phyloP scores from a whole-genome alignment of 2,888 invertebrate species.

The Apomyelois bistriatella region DNA sequence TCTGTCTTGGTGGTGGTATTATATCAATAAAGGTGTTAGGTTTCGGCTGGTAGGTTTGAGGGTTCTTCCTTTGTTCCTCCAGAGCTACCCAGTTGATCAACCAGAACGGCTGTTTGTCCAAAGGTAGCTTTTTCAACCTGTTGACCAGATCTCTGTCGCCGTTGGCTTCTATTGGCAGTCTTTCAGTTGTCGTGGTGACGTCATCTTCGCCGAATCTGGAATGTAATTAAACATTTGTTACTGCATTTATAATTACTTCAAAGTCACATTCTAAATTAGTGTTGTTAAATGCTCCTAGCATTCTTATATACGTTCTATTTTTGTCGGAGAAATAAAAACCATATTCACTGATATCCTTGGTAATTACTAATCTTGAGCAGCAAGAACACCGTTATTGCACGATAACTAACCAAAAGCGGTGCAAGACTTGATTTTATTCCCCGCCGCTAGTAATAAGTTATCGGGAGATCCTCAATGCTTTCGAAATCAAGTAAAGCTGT shows the following conservation, averaged over 20 bases:
- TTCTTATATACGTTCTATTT: no score
- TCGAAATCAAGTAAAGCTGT: no score
- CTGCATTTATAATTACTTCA: no score
- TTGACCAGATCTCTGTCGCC: constrained; percentile 81
- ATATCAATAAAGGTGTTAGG: constrained; percentile 39
- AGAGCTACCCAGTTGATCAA: constrained; percentile 82
- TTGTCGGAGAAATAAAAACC: no score
- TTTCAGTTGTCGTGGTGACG: constrained; percentile 43
- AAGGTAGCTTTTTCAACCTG: constrained; percentile 75
- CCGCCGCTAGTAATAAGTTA: no score
- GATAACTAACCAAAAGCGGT: no score
- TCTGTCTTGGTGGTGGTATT: neutral
- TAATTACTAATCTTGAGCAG: no score
- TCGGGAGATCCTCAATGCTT: no score
- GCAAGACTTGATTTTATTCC: no score
- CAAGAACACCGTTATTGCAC: no score
- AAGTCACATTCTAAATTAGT: neutral
- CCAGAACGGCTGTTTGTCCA: constrained; percentile 82
- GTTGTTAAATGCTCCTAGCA: no score
- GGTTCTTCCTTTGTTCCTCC: constrained; percentile 72
- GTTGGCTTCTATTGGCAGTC: constrained; percentile 82
- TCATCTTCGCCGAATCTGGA: constrained; percentile 43
- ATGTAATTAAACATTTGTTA: constrained; percentile 6
- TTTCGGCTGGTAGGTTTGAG: constrained; percentile 39
- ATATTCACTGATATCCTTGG: no score